phyloP scores from a whole-genome alignment of 2,113 vertebrate species.

The Saguinus midas region DNA sequence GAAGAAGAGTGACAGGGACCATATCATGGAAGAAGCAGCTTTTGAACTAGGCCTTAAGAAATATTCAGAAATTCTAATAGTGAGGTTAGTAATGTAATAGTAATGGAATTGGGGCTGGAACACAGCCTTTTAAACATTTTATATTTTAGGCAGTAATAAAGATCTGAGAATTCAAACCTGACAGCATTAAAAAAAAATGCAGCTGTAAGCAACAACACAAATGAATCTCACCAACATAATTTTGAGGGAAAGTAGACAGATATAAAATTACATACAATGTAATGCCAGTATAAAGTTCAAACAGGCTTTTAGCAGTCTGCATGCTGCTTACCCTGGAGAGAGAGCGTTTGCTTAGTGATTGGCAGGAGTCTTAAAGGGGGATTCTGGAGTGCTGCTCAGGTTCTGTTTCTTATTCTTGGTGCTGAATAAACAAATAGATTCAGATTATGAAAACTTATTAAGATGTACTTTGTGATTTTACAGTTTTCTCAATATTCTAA shows the following conservation, averaged over 20 bases:
- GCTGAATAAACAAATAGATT: not conserved
- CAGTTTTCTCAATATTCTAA: not conserved
- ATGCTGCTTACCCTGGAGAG: not conserved
- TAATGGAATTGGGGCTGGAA: not conserved
- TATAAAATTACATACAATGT: not conserved
- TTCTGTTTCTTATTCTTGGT: not conserved
- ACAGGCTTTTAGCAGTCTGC: not conserved
- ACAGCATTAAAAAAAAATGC: not conserved
- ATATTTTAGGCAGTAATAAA: not conserved
- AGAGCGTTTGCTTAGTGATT: not conserved
- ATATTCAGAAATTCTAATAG: not conserved
- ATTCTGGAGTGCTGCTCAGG: not conserved
- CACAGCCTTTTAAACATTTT: not conserved
- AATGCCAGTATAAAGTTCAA: not conserved
- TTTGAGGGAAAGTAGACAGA: not conserved
- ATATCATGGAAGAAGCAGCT: not conserved
- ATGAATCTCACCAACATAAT: not conserved
- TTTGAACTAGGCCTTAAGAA: not conserved
- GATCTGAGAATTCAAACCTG: not conserved
- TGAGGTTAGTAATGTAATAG: too few species aligned
- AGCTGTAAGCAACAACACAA: not conserved
- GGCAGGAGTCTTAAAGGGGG: not conserved
- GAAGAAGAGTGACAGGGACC: not conserved
- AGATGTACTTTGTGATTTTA: not conserved
- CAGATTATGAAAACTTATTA: not conserved